phyloP scores from a whole-genome alignment of 2,797 vertebrate species.

The Sebastes kiyomatsui region DNA sequence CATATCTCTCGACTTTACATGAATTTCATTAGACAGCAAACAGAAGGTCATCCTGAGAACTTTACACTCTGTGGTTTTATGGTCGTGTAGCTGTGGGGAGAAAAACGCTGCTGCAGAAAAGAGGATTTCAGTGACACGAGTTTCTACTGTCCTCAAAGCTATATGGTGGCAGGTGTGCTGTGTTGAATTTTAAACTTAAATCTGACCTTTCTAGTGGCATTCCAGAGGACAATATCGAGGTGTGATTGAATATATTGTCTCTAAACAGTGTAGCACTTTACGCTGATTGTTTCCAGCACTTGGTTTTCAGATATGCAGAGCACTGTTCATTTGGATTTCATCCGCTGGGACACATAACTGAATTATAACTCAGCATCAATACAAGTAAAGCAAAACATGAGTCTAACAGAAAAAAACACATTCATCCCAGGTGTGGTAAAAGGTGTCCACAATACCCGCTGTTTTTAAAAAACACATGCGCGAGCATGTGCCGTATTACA shows the following conservation, averaged over 20 bases:
- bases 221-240: slow-evolving; percentile 37
- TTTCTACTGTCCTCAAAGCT: slow-evolving; percentile 19
- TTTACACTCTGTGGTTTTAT: slow-evolving; percentile 34
- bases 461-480: neutral
- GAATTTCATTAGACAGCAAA: slow-evolving; percentile 36
- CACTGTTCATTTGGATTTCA: slow-evolving; percentile 55
- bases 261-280: slow-evolving; percentile 48
- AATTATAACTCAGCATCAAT: slow-evolving; percentile 56
- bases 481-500: neutral
- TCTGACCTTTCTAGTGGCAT: slow-evolving; percentile 58
- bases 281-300: slow-evolving; percentile 44
- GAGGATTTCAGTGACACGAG: slow-evolving; percentile 12
- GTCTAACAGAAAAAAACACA: slow-evolving; percentile 6
- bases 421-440: neutral
- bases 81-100: slow-evolving; percentile 6
- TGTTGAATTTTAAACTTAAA: slow-evolving; percentile 45
- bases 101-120: slow-evolving; percentile 16
- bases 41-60: slow-evolving; percentile 44
- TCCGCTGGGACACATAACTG: slow-evolving; percentile 63
- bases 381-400: slow-evolving; percentile 38
- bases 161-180: slow-evolving; percentile 11
- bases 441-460: neutral
- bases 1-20: slow-evolving; percentile 27
- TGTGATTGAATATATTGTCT: slow-evolving; percentile 53
- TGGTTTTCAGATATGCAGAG: slow-evolving; percentile 39